Evolutionary conservation across 2,888 invertebrate genomes (phyloP).

Genomic region (Deroplatys truncata): DNA sequence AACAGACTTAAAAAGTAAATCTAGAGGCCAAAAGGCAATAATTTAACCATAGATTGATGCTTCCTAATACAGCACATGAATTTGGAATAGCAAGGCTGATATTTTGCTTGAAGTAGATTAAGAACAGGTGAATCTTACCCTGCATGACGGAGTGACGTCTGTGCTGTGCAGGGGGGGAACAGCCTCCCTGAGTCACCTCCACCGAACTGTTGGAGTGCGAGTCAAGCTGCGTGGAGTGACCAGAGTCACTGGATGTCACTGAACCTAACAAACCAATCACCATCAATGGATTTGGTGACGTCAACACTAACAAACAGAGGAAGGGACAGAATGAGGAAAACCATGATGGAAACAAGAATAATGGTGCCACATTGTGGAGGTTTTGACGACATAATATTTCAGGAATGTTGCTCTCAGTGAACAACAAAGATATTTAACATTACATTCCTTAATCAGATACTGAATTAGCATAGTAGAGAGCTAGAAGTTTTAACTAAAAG

Average conservation of each 20-base stretch:
- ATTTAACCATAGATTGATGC: background rate
- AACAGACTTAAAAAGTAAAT: background rate
- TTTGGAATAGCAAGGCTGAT: background rate
- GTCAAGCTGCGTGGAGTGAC: conserved; percentile 74
- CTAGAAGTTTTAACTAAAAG: too few species aligned
- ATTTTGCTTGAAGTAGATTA: background rate
- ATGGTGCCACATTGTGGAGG: background rate
- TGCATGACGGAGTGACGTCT: conserved; percentile 53
- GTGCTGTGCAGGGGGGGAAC: conserved; percentile 49
- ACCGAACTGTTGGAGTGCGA: conserved; percentile 57
- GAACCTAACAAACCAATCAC: conserved; percentile 55
- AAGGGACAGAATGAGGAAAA: background rate
- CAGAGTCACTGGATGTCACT: conserved; percentile 88
- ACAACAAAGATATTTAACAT: background rate
- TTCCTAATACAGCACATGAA: background rate
- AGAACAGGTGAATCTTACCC: conserved; percentile 40
- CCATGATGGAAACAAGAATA: background rate
- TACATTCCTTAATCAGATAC: background rate
- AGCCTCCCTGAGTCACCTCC: conserved; percentile 44
- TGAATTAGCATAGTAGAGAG: background rate
- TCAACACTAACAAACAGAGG: background rate
- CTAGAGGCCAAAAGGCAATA: background rate
- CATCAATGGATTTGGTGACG: background rate
- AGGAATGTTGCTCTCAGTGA: background rate
- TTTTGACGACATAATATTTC: background rate